A percentile compares a stretch with the other conserved stretches of the same genome.
Conservation (phyloP, 1,140 invertebrate genomes). For the Doryteuthis pealeii region DNA sequence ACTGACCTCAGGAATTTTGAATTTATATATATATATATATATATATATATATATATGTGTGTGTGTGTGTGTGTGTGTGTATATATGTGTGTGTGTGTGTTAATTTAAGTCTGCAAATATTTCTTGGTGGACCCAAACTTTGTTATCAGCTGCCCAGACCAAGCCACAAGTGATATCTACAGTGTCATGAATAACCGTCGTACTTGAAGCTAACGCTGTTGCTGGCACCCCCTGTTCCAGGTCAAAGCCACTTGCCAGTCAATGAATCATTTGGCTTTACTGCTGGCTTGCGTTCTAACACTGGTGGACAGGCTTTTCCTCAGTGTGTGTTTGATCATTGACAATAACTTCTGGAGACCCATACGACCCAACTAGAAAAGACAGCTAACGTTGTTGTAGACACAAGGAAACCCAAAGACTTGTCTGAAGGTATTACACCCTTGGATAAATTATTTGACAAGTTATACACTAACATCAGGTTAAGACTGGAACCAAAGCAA, state of each 20-base stretch:
- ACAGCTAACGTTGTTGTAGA: conserved; percentile 86
- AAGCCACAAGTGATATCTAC: conserved; percentile 93
- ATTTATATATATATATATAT: too few relatives aligned
- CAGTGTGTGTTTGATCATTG: conserved; percentile 99
- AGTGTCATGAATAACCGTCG: conserved; percentile 94
- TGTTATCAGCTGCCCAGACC: conserved; percentile 95
- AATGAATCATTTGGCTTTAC: conserved; percentile 99
- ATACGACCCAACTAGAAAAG: conserved; percentile 74
- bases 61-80: too few relatives aligned
- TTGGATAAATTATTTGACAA: conserved; percentile 58
- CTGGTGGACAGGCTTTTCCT: conserved; percentile 99
- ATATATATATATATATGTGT: too few relatives aligned
- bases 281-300: conserved; percentile 96
- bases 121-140: too few relatives aligned
- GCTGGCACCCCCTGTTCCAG: conserved; percentile 96
- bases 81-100: too few relatives aligned
- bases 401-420: conserved; percentile 97
- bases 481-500: too few relatives aligned
- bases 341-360: conserved; percentile 90
- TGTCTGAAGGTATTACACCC: conserved; percentile 78
- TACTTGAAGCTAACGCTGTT: conserved; percentile 89
- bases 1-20: too few relatives aligned
- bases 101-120: too few relatives aligned
- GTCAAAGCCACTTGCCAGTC: conserved; percentile 98
- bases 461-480: too few relatives aligned